A percentile compares a stretch with the other conserved stretches of the same genome.
phyloP scores from a whole-genome alignment of 1,140 invertebrate species.

The Drosophila triauraria region DNA sequence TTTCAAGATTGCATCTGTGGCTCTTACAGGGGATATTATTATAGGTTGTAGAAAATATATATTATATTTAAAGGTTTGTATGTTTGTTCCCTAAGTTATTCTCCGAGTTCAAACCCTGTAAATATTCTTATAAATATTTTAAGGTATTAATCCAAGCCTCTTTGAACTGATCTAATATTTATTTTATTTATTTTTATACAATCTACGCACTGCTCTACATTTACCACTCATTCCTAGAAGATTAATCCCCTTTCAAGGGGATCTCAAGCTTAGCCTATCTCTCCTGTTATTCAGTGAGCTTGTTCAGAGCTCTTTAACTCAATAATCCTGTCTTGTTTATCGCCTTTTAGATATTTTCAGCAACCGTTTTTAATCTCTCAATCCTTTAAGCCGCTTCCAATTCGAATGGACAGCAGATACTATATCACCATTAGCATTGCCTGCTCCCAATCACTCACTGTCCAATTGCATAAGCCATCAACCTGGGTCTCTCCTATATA shows the following conservation, averaged over 20 bases:
- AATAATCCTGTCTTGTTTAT: constrained; percentile 39
- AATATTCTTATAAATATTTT: neutral
- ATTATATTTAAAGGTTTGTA: no score
- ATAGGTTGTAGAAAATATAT: neutral
- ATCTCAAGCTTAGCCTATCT: neutral
- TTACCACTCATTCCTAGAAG: neutral
- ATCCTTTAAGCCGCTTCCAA: constrained; percentile 53
- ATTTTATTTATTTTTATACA: neutral
- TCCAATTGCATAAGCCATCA: constrained; percentile 70
- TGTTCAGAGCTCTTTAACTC: constrained; percentile 12
- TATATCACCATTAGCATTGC: constrained; percentile 55
- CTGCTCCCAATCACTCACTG: constrained; percentile 69
- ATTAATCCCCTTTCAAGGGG: constrained; percentile 7
- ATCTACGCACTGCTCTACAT: neutral
- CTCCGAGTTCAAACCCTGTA: no score
- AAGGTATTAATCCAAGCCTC: neutral
- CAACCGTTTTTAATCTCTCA: constrained; percentile 32
- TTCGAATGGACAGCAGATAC: constrained; percentile 28
- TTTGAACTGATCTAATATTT: neutral
- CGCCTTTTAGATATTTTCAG: constrained; percentile 34
- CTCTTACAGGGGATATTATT: neutral
- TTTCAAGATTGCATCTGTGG: constrained; percentile 18
- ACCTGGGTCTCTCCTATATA: constrained; percentile 27
- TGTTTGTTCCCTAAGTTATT: no score
- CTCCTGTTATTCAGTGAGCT: constrained; percentile 3